phyloP scores from a whole-genome alignment of 2,113 vertebrate species.

The Taurulus bubalis region DNA sequence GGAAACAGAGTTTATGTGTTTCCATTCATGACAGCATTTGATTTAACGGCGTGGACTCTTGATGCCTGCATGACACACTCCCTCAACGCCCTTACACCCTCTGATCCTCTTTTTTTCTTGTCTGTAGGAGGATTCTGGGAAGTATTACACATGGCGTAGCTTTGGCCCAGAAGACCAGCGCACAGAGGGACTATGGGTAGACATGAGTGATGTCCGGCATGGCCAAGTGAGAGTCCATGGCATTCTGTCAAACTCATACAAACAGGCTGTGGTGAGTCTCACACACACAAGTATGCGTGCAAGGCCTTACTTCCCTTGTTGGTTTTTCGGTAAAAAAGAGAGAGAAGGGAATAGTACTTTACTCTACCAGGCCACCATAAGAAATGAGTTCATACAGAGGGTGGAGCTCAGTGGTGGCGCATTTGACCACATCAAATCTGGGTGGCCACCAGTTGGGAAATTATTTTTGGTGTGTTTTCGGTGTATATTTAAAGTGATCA shows the following conservation, averaged over 20 bases:
- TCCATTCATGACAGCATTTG: constrained; percentile 16
- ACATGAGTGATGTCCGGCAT: constrained; percentile 82
- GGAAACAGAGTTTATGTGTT: constrained; percentile 37
- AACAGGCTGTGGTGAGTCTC: constrained; percentile 90
- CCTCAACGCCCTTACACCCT: constrained; percentile 4
- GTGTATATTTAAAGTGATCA: not conserved
- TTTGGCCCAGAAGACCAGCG: constrained; percentile 83
- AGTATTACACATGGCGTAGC: constrained; percentile 88
- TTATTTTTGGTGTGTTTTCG: not conserved
- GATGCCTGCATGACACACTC: constrained; percentile 11
- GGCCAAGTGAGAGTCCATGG: constrained; percentile 88
- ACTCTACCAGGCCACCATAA: not conserved
- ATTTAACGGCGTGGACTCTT: constrained; percentile 26
- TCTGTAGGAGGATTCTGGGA: constrained; percentile 88
- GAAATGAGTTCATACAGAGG: not conserved
- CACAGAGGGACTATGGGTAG: constrained; percentile 86
- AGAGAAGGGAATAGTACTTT: not conserved
- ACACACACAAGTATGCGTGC: not conserved
- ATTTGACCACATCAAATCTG: constrained; percentile 89
- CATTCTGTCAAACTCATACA: constrained; percentile 92
- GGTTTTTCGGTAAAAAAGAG: not conserved
- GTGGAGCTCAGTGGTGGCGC: constrained; percentile 86
- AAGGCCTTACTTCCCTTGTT: not conserved
- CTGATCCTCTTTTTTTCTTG: constrained; percentile 37
- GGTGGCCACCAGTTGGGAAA: constrained; percentile 51